phyloP scores from a whole-genome alignment of 2,797 vertebrate genomes.

The Sibirionetta formosa region DNA sequence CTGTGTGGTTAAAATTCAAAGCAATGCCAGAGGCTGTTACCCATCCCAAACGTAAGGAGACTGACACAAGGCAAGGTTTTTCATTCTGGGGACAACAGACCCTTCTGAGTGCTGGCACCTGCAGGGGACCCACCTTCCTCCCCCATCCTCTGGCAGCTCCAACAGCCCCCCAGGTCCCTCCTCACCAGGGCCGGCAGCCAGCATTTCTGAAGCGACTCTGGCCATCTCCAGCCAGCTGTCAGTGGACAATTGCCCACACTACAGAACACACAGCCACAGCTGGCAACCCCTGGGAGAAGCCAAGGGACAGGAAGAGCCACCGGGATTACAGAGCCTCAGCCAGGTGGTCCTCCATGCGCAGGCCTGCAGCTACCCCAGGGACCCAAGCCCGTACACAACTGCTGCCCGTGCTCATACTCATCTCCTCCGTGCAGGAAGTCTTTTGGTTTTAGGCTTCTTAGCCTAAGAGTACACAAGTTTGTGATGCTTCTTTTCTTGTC shows the following conservation, averaged over 20 bases:
- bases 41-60: background rate
- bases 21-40: background rate
- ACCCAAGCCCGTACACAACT: rapidly evolving
- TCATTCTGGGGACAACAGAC: background rate
- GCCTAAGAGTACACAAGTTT: rapidly evolving
- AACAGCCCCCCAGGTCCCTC: background rate
- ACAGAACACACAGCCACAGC: background rate
- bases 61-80: background rate
- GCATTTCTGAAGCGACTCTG: background rate
- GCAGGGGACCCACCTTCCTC: background rate
- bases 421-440: background rate
- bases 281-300: background rate
- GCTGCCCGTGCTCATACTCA: rapidly evolving
- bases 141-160: background rate
- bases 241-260: background rate
- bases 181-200: background rate
- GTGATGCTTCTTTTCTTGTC: background rate
- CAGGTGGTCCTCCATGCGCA: background rate
- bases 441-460: background rate
- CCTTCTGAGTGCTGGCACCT: background rate
- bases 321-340: rapidly evolving
- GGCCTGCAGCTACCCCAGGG: background rate
- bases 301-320: rapidly evolving
- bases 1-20: background rate
- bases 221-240: background rate